Evolutionary conservation across 1,140 invertebrate genomes (phyloP).

Genomic region (Teleogryllus occipitalis): DNA sequence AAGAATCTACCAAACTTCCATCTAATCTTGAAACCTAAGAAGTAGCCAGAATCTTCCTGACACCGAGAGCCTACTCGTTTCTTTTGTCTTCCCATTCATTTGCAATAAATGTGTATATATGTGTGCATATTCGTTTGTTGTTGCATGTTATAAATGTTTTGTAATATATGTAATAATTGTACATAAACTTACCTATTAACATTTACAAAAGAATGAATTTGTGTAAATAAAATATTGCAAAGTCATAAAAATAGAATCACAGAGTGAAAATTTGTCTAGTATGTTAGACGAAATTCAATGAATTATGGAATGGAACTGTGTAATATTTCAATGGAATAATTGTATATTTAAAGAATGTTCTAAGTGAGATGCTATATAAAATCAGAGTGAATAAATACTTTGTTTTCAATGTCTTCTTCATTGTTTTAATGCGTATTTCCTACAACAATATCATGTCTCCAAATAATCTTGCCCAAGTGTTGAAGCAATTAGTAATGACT

Average conservation of each 20-base stretch:
- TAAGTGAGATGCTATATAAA: slow-evolving; percentile 5
- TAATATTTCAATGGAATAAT: slow-evolving; percentile 2
- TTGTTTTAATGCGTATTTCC: too few species aligned
- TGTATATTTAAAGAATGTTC: slow-evolving; percentile 6
- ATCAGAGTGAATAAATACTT: slow-evolving; percentile 5
- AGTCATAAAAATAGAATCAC: neutral
- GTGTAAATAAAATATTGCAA: slow-evolving; percentile 2
- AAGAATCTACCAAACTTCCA: neutral
- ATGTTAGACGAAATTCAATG: neutral
- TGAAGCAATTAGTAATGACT: too few species aligned
- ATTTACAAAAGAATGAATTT: neutral
- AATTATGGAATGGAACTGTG: neutral
- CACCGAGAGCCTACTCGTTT: neutral
- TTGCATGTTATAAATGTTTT: slow-evolving; percentile 6
- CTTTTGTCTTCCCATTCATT: neutral
- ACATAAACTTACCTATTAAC: neutral
- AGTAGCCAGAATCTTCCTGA: neutral
- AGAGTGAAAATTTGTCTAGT: neutral
- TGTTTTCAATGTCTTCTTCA: neutral
- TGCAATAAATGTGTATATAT: slow-evolving; percentile 6
- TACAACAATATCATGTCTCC: too few species aligned
- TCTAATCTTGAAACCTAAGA: neutral
- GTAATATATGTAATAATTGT: slow-evolving; percentile 6
- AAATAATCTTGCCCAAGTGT: too few species aligned
- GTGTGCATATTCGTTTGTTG: slow-evolving; percentile 1